Evolutionary conservation across 2,888 invertebrate genomes (phyloP).

Genomic region (Macrophya alboannulata): DNA sequence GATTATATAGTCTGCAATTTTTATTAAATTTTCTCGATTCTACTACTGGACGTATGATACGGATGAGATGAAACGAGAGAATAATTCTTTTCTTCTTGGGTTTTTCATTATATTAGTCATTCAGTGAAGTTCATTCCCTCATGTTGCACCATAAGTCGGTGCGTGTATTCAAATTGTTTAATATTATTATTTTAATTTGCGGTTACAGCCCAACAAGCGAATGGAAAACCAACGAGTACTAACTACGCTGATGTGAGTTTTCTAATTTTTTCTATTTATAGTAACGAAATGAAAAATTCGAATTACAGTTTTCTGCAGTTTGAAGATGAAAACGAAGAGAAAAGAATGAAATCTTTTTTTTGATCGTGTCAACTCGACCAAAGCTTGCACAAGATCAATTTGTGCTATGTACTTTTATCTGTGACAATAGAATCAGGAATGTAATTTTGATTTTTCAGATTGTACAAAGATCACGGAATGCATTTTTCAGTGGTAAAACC

Average conservation of each 20-base stretch:
- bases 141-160: background rate
- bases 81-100: background rate
- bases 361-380: too few species aligned
- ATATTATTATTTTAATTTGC: background rate
- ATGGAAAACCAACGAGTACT: conserved; percentile 70
- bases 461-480: conserved; percentile 87
- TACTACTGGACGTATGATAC: too few species aligned
- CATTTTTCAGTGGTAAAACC: conserved; percentile 91
- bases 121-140: background rate
- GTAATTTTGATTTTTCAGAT: conserved; percentile 80
- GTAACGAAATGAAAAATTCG: background rate
- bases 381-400: background rate
- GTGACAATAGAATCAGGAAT: background rate
- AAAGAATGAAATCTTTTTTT: background rate
- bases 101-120: background rate
- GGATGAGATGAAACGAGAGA: background rate
- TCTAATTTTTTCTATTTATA: conserved; percentile 42
- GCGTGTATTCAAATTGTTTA: background rate
- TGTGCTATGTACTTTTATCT: background rate
- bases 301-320: background rate
- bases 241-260: conserved; percentile 74
- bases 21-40: too few species aligned
- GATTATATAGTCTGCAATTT: background rate
- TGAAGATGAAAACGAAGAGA: background rate
- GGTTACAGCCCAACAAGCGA: conserved; percentile 62